Base-by-base conservation (phyloP, 2,888 invertebrate genomes). In the Thereva unica region DNA sequence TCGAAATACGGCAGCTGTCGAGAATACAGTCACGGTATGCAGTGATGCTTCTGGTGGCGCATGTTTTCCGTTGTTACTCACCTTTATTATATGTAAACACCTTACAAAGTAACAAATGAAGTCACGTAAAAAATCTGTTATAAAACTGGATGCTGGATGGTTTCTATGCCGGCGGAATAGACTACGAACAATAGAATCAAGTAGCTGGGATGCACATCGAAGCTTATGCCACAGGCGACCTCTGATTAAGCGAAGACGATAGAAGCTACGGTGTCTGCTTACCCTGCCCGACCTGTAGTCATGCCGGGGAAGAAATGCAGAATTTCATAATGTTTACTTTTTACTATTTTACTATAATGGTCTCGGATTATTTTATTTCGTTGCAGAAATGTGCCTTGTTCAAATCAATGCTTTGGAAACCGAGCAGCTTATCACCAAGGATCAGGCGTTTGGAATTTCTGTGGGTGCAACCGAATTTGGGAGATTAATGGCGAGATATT, bases 401-500 rank as follows among this genome's bases (percentile, higher is more conserved):
- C 88, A 89, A 70, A 84, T 92, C 78, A 89, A 90, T 74, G 84
- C 85, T 38, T 78, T 92, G 67, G 84, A 85, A n/a, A 82, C 82
- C 52, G 81, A 85, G 5, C 85, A 86, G 0, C 83, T 92, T 70
- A 84, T 91, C 37, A 82, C 82, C 0, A 86, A 88, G 83, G 83
- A 84, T 67, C 82, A 82, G n/a, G 77, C 79, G 66, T 83, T 85
- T 72, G 78, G 83, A 47, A 80, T 84, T 63, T 84, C 84, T 72
- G 84, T 92, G 8, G 75, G 76, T 45, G 84, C 91, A 0, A 91
- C 89, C 0, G 81, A 82, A 53, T 83, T 84, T 0, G 91, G 91
- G 0, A 80, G 82, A 38, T 82, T 91, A 44, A 91, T 92, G 91
- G 89, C 91, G 4, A 82, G 87, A 67, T 89, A 86, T 77, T 87